Conservation (phyloP, 2,113 vertebrate genomes). For the Electrona antarctica region DNA sequence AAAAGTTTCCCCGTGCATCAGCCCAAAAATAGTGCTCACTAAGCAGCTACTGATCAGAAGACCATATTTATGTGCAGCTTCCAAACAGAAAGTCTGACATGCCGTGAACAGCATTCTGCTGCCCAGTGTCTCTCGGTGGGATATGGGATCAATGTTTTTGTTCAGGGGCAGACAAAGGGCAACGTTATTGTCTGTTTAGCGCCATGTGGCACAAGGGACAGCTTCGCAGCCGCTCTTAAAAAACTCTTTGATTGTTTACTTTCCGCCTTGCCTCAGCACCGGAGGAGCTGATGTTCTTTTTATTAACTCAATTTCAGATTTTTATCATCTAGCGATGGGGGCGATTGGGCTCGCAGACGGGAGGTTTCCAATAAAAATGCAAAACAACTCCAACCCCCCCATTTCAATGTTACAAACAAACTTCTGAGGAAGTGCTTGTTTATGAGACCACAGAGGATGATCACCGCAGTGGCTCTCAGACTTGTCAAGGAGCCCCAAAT, state of each 20-base stretch:
- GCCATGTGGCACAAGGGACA: background rate
- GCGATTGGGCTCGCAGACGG: background rate
- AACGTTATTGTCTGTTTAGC: slow-evolving; percentile 19
- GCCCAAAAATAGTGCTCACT: slow-evolving; percentile 9
- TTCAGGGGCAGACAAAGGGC: slow-evolving; percentile 50
- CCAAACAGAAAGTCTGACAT: slow-evolving; percentile 11
- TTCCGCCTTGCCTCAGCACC: background rate
- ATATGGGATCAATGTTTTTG: slow-evolving; percentile 47
- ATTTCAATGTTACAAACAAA: slow-evolving; percentile 26
- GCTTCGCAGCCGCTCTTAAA: background rate
- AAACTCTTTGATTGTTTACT: slow-evolving; percentile 20
- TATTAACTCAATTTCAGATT: too few relatives aligned
- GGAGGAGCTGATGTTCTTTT: too few relatives aligned
- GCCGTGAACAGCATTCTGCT: background rate
- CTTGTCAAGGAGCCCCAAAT: too few relatives aligned
- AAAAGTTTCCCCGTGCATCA: slow-evolving; percentile 16
- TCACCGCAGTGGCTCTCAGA: too few relatives aligned
- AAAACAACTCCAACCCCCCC: background rate
- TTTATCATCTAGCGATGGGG: too few relatives aligned
- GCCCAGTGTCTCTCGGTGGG: slow-evolving; percentile 29
- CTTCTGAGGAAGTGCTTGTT: background rate
- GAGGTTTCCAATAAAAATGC: background rate
- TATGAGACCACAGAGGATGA: background rate
- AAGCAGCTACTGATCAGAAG: slow-evolving; percentile 41
- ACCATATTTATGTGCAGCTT: slow-evolving; percentile 42